Evolutionary conservation across 2,113 vertebrate genomes (phyloP).

Genomic region (Platichthys stellatus): DNA sequence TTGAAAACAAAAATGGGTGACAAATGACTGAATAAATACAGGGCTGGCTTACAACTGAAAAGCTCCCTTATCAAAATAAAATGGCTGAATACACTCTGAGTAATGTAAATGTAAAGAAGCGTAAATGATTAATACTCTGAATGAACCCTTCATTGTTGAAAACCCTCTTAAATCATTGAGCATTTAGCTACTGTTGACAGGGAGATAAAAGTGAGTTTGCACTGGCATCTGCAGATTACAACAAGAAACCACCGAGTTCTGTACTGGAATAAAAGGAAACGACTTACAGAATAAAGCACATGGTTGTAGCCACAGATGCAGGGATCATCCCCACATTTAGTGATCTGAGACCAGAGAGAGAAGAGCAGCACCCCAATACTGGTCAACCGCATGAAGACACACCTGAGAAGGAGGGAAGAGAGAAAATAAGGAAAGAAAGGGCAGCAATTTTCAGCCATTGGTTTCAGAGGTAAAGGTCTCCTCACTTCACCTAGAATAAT

Average conservation of each 20-base stretch:
- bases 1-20: background rate
- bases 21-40: background rate
- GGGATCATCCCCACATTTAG: conserved; percentile 63
- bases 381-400: conserved; percentile 93
- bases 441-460: background rate
- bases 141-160: background rate
- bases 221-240: background rate
- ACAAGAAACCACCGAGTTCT: too few relatives aligned
- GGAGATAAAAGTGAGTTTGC: background rate
- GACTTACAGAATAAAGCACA: conserved; percentile 88
- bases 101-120: background rate
- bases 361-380: conserved; percentile 91
- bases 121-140: background rate
- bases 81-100: background rate
- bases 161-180: background rate
- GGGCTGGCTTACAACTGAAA: background rate
- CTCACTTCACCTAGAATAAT: too few relatives aligned
- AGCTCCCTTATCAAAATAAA: background rate
- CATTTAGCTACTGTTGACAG: background rate
- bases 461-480: too few relatives aligned
- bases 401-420: conserved; percentile 77
- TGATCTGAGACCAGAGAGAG: conserved; percentile 92
- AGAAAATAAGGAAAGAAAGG: background rate
- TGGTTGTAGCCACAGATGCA: conserved; percentile 95
- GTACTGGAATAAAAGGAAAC: background rate